Conservation (phyloP, 1,140 invertebrate species). For the Heliconius hewitsoni region DNA sequence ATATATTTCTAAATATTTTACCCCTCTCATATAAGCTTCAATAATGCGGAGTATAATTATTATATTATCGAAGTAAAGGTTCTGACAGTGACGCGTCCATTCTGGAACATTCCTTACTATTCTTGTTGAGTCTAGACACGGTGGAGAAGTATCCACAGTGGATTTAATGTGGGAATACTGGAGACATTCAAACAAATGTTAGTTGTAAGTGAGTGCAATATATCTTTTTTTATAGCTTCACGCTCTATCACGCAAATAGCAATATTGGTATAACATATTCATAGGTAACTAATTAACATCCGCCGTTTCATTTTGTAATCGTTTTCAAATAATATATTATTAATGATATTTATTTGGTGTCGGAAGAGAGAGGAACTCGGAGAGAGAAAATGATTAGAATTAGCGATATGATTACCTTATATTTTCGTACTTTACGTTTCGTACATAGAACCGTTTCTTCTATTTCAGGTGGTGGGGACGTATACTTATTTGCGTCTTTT, state of each 20-base stretch:
- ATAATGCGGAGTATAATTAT: not conserved
- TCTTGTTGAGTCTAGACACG: not conserved
- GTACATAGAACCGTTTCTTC: slow-evolving; percentile 17
- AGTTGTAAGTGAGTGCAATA: not conserved
- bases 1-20: not conserved
- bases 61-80: not conserved
- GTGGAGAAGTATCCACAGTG: not conserved
- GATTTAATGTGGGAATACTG: not conserved
- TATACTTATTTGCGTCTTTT: slow-evolving; percentile 36
- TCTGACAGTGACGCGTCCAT: not conserved
- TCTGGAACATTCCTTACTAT: not conserved
- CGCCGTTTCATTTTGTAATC: too few relatives aligned
- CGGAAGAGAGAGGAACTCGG: too few relatives aligned
- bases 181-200: not conserved
- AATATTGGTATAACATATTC: too few relatives aligned
- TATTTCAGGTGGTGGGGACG: slow-evolving; percentile 54
- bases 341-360: too few relatives aligned
- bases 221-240: too few relatives aligned
- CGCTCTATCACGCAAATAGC: too few relatives aligned
- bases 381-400: too few relatives aligned
- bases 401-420: slow-evolving; percentile 26
- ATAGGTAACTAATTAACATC: too few relatives aligned
- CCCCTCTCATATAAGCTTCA: slow-evolving; percentile 6
- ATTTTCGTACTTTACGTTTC: slow-evolving; percentile 34
- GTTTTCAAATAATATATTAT: too few relatives aligned